These are phyloP conservation scores for Contarinia nasturtii DNA, from an alignment of 1,140 invertebrate species.

Conservation along the genomic window DNA sequence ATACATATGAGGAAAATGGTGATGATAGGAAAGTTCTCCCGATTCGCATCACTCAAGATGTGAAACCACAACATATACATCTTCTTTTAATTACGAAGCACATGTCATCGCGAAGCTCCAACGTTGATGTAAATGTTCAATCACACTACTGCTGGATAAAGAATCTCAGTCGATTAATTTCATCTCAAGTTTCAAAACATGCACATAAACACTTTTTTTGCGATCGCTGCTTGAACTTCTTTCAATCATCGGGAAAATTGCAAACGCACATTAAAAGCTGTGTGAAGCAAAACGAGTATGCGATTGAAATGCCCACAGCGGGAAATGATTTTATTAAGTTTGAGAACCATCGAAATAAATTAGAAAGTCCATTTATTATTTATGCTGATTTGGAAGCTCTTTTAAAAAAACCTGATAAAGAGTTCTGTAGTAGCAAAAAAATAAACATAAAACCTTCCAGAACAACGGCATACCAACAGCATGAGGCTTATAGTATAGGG, in stretches of 20 bases:
- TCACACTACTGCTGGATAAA: constrained; percentile 17
- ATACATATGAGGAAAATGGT: too few relatives aligned
- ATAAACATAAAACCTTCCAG: too few relatives aligned
- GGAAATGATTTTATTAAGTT: constrained; percentile 11
- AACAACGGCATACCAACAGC: constrained; percentile 13
- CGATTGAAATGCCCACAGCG: constrained; percentile 10
- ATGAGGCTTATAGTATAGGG: constrained; percentile 17
- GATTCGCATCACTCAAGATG: too few relatives aligned
- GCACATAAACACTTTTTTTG: constrained; percentile 11
- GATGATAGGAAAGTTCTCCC: too few relatives aligned
- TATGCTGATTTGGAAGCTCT: constrained; percentile 20
- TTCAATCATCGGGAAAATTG: constrained; percentile 2
- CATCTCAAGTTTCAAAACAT: constrained; percentile 10
- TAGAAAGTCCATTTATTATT: constrained; percentile 14
- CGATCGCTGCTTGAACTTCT: constrained; percentile 13
- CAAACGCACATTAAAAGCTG: too few relatives aligned
- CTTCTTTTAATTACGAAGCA: too few relatives aligned
- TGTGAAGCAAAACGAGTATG: constrained; percentile 1
- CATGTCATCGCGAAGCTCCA: too few relatives aligned
- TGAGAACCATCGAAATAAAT: constrained; percentile 10
- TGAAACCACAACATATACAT: too few relatives aligned
- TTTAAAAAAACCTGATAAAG: constrained; percentile 9
- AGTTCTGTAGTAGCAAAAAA: constrained; percentile 7
- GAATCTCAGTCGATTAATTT: constrained; percentile 11
- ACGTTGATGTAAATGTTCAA: too few relatives aligned